Base-by-base conservation (phyloP, 2,797 vertebrate species). In the Lepus oiostolus region DNA sequence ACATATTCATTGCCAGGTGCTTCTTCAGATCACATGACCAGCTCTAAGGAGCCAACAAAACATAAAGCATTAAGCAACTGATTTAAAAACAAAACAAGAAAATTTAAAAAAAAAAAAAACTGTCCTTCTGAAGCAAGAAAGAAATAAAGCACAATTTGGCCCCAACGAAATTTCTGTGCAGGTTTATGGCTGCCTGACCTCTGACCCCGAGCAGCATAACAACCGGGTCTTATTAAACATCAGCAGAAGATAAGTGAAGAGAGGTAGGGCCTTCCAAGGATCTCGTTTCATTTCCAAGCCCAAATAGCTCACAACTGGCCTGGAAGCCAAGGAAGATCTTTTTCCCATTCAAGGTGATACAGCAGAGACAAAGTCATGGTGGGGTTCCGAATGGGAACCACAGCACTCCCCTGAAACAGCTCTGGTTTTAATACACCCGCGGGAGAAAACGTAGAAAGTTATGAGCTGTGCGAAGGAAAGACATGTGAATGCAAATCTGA, bases 221-320 rank as follows among this genome's bases (percentile, higher is more conserved):
- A 86, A 62, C 91, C 4, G 50, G n/a, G 12, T 70, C 47, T 94
- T 76, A 95, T 65, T 93, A 92, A 90, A 81, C 26, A 9, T 62
- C 84, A 76, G n/a, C 63, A 65, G 68, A 81, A 30, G 35, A 47
- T 14, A 28, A 91, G 50, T 62, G 63, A 65, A 22, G 71, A 75
- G 60, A 74, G 35, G 50, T 52, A 68, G 62, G 22, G 16, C 26
- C 16, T 92, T 85, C 85, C 70, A 70, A 80, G 47, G 26, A n/a
- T 85, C 86, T 92, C 54, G 3, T 76, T 93, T 85, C 81, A 72
- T 65, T 80, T 90, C 85, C 90, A 96, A 95, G 80, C 71, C 91
- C 76, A 35, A 63, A 74, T 26, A 95, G 76, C 52, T 88, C 52
- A 2, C 68, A 28, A 26, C 0, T 89, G 96, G 95, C 85, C 96